phyloP scores from a whole-genome alignment of 2,888 invertebrate genomes.

The Polydrusus tereticollis region DNA sequence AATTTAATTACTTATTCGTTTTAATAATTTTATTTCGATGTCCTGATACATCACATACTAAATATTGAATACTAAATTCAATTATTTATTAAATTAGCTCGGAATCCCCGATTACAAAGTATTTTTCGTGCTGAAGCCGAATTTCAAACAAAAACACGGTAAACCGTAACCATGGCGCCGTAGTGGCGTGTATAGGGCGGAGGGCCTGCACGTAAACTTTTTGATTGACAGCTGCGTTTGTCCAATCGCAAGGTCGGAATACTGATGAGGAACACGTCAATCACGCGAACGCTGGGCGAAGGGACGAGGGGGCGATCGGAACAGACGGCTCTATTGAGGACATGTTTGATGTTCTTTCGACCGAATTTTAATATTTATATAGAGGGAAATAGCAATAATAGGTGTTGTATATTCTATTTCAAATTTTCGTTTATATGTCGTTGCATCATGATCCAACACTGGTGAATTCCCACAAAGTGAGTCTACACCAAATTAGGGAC shows the following conservation, averaged over 20 bases:
- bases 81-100: conserved; percentile 47
- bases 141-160: conserved; percentile 50
- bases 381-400: not conserved
- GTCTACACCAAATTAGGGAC: no score
- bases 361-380: conserved; percentile 23
- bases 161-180: conserved; percentile 50
- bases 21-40: not conserved
- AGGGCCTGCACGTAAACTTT: conserved; percentile 67
- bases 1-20: not conserved
- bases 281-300: conserved; percentile 65
- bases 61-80: conserved; percentile 31
- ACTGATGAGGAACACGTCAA: conserved; percentile 85
- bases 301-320: conserved; percentile 24
- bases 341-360: conserved; percentile 39
- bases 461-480: no score
- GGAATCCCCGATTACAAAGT: conserved; percentile 41
- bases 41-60: not conserved
- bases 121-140: conserved; percentile 47
- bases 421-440: no score
- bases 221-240: conserved; percentile 87
- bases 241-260: conserved; percentile 82
- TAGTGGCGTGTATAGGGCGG: conserved; percentile 57
- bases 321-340: conserved; percentile 43
- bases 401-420: not conserved
- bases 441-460: no score